Base-by-base conservation (phyloP, 2,888 invertebrate species). In the Ormyrus nitidulus region DNA sequence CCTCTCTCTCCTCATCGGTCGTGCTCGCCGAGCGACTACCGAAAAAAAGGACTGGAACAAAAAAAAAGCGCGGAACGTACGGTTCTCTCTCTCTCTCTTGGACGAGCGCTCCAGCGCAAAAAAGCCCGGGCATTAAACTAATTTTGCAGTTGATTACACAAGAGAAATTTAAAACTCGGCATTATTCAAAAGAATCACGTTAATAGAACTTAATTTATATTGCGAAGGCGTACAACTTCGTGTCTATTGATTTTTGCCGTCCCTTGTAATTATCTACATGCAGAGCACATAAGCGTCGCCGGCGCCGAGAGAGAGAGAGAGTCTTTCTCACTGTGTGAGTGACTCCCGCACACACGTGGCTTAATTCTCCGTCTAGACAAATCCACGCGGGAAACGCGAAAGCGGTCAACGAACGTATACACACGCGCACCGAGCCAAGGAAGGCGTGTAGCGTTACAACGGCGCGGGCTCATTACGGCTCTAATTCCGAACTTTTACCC, bases 391-490 rank as follows among this genome's bases (percentile, higher is more conserved):
- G 59, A 59, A 66, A 71, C 76, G 73, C 65, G 62, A 74, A 70
- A 65, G 71, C 78, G 78, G 75, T 78, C 78, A 78, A 71, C 75
- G 74, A 66, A 71, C 71, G 75, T 66, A 69, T 58, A 58, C n/a
- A 69, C 61, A 48, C 34, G 56, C 48, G 49, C 48, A 34, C 11
- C n/a, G 66, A 53, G 48, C 48, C 72, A 48, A n/a, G 49, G 9
- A 44, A 70, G 54, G 56, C 71, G 78, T 80, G 54, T 77, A 58
- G 70, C 66, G 69, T 80, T 74, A 81, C 77, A 74, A 77, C 70
- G 77, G 69, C 72, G 79, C 72, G 79, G 83, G 79, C 86, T 87
- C 86, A 86, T 88, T 86, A 86, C 83, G 83, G 84, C 84, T 85
- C 86, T 85, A 85, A 87, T 86, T 86, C 85, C 83, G 83, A 84